Percentiles rank a stretch among this genome's conserved stretches.
These are phyloP conservation scores for Nomada hirtipes DNA, from an alignment of 2,888 invertebrate genomes.

Conservation along the genomic window DNA sequence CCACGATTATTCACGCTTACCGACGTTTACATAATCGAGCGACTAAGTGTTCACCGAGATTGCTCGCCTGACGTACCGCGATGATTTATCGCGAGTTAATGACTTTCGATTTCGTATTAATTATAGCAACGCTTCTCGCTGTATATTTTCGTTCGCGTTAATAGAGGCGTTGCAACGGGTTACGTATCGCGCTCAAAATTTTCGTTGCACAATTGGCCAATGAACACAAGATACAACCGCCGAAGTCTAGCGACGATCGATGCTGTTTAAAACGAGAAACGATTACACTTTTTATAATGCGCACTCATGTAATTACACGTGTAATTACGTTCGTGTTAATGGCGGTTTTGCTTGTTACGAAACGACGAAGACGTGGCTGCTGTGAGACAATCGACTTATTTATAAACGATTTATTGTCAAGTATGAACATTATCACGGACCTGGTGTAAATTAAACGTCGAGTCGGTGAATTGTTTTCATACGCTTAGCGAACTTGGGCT, in stretches of 20 bases:
- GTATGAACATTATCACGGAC: too few species aligned
- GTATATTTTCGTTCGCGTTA: conserved; percentile 2
- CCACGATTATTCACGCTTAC: conserved; percentile 66
- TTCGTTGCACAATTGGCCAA: conserved; percentile 35
- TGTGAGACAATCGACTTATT: conserved; percentile 8
- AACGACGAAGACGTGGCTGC: neutral
- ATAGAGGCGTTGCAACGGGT: conserved; percentile 32
- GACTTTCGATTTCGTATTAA: conserved; percentile 70
- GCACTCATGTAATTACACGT: neutral
- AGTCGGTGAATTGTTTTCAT: neutral
- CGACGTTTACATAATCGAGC: conserved; percentile 68
- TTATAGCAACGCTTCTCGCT: conserved; percentile 42
- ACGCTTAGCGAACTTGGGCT: neutral
- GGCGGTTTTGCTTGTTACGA: conserved; percentile 12
- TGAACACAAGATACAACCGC: conserved; percentile 15
- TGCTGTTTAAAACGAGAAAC: conserved; percentile 5
- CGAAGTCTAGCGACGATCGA: neutral
- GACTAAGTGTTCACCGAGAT: conserved; percentile 61
- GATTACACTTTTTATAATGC: neutral
- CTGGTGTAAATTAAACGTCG: too few species aligned
- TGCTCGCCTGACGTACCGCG: conserved; percentile 56
- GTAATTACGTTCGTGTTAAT: conserved; percentile 3
- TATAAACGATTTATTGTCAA: neutral
- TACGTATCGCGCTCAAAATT: conserved; percentile 29
- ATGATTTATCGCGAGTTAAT: conserved; percentile 69